A percentile compares a stretch with the other conserved stretches of the same genome.
These are phyloP conservation scores for Hippocampus guttulatus DNA, from an alignment of 2,113 vertebrate genomes.

Conservation along the genomic window DNA sequence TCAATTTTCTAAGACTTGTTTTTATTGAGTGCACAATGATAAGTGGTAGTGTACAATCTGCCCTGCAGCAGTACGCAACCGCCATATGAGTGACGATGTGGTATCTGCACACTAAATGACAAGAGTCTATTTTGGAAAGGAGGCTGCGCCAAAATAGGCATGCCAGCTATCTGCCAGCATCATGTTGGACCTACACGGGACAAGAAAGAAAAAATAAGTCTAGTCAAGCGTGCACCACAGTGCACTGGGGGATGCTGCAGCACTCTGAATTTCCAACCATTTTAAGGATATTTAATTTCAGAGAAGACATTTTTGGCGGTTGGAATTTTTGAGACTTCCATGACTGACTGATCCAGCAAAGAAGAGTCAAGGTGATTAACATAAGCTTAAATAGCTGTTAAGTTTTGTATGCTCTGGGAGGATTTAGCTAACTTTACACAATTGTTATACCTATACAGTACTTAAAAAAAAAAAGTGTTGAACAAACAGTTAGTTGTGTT, in stretches of 20 bases:
- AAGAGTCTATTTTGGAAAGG: conserved; percentile 86
- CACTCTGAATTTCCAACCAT: conserved; percentile 61
- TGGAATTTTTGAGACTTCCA: not conserved
- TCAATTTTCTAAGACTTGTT: conserved; percentile 4
- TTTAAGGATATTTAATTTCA: conserved; percentile 49
- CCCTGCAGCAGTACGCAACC: conserved; percentile 20
- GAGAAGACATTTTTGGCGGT: conserved; percentile 38
- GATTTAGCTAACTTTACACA: not conserved
- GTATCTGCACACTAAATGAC: conserved; percentile 70
- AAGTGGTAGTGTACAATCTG: not conserved
- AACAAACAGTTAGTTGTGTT: not conserved
- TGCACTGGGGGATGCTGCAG: conserved; percentile 65
- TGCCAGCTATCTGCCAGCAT: conserved; percentile 72
- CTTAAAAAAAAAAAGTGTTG: not conserved
- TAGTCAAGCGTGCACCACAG: conserved; percentile 55
- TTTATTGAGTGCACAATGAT: not conserved
- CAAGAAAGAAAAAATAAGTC: conserved; percentile 64
- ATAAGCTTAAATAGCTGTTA: not conserved
- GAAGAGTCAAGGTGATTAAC: conserved; percentile 1
- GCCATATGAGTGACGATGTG: conserved; percentile 14
- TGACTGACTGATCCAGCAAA: not conserved
- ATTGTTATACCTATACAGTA: not conserved
- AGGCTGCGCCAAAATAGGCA: conserved; percentile 71
- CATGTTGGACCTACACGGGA: conserved; percentile 37
- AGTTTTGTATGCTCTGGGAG: not conserved